A percentile compares a stretch with the other conserved stretches of the same genome.
These are phyloP conservation scores for Orthosia incerta DNA, from an alignment of 2,888 invertebrate species.

Conservation along the genomic window DNA sequence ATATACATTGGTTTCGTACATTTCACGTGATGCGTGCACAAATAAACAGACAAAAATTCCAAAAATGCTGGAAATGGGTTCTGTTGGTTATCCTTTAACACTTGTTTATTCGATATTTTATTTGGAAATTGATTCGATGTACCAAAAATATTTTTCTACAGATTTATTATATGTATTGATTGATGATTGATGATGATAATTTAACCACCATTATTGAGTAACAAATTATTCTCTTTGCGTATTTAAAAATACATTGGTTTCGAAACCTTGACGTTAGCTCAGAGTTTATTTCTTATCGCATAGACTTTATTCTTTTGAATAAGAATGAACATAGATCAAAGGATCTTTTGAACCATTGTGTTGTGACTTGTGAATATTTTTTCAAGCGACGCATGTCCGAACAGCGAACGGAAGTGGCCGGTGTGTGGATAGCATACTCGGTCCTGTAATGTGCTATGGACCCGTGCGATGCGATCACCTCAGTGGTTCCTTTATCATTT, in stretches of 20 bases:
- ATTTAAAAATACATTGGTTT: slow-evolving; percentile 48
- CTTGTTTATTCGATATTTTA: too few relatives aligned
- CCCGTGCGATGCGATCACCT: slow-evolving; percentile 63
- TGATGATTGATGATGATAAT: too few relatives aligned
- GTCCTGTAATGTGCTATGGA: slow-evolving; percentile 42
- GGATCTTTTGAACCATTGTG: slow-evolving; percentile 73
- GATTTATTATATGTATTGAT: too few relatives aligned
- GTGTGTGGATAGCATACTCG: slow-evolving; percentile 82
- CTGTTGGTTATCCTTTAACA: too few relatives aligned
- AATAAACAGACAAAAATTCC: too few relatives aligned
- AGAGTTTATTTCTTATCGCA: slow-evolving; percentile 59
- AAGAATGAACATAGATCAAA: slow-evolving; percentile 75
- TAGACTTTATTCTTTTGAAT: slow-evolving; percentile 72
- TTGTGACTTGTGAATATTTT: slow-evolving; percentile 83
- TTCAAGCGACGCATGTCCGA: slow-evolving; percentile 84
- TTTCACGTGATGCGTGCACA: too few relatives aligned
- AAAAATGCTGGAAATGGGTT: too few relatives aligned
- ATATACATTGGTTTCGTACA: too few relatives aligned
- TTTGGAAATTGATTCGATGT: too few relatives aligned
- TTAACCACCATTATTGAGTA: neutral
- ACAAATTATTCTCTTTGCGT: slow-evolving; percentile 19
- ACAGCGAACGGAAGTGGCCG: slow-evolving; percentile 82
- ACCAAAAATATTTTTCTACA: too few relatives aligned
- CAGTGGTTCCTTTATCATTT: slow-evolving; percentile 24
- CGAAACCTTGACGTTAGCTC: slow-evolving; percentile 58